Conservation (phyloP, 1,140 invertebrate genomes). For the Papilio helenus region DNA sequence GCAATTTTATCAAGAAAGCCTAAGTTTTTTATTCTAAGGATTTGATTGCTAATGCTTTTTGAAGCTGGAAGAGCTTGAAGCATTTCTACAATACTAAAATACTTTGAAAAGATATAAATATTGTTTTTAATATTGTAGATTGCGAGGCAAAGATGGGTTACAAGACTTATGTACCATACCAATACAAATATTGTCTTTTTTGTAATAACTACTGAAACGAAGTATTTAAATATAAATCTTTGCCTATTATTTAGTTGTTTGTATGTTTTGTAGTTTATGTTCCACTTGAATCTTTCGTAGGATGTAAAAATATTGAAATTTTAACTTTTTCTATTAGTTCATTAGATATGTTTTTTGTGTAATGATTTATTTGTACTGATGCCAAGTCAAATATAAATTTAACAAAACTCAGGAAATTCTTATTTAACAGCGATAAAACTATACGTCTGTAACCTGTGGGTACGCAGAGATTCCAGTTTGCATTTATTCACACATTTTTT, state of each 20-base stretch:
- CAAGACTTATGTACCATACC: not conserved
- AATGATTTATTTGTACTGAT: not conserved
- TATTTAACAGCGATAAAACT: conserved; percentile 12
- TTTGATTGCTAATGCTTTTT: not conserved
- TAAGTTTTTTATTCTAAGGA: not conserved
- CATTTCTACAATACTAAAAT: not conserved
- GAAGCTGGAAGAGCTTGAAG: not conserved
- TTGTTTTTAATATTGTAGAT: not conserved
- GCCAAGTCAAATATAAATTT: not conserved
- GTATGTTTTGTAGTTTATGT: not conserved
- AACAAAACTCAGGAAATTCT: not conserved
- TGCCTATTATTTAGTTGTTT: not conserved
- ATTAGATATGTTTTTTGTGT: conserved; percentile 27
- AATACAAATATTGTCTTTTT: not conserved
- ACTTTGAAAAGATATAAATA: conserved; percentile 2
- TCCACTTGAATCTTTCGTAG: not conserved
- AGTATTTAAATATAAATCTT: not conserved
- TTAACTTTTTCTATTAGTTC: not conserved
- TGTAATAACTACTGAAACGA: too few relatives aligned
- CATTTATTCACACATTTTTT: not conserved
- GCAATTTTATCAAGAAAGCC: not conserved
- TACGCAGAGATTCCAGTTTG: not conserved
- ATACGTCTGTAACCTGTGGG: not conserved
- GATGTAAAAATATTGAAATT: not conserved
- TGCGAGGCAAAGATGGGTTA: not conserved